Evolutionary conservation across 2,113 vertebrate species (phyloP).

Genomic region (Bufo bufo): DNA sequence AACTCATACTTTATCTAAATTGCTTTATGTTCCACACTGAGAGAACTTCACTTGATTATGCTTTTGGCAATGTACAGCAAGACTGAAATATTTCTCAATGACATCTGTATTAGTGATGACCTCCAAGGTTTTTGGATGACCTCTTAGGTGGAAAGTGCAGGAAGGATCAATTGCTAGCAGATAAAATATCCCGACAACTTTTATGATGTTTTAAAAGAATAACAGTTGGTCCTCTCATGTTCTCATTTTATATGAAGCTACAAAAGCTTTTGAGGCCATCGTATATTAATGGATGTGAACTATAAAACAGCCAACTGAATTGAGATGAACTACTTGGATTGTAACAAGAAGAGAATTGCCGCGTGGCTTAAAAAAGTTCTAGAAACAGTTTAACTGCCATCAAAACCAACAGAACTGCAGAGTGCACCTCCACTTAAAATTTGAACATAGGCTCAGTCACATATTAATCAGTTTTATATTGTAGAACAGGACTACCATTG

Average conservation of each 20-base stretch:
- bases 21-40: not conserved
- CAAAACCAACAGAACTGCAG: too few relatives aligned
- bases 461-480: too few relatives aligned
- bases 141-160: not conserved
- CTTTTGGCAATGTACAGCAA: not conserved
- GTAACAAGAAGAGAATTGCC: not conserved
- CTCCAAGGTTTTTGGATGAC: conserved; percentile 17
- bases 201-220: conserved; percentile 38
- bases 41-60: not conserved
- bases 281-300: conserved; percentile 23
- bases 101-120: conserved; percentile 15
- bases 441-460: too few relatives aligned
- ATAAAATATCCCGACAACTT: conserved; percentile 43
- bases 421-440: too few relatives aligned
- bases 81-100: not conserved
- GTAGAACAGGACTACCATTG: too few relatives aligned
- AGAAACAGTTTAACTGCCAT: not conserved
- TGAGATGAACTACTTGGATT: not conserved
- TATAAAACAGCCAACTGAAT: conserved; percentile 40
- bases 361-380: not conserved
- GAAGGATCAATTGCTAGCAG: conserved; percentile 19
- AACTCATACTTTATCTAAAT: not conserved
- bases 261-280: conserved; percentile 32
- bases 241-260: conserved; percentile 38
- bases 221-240: conserved; percentile 21